Conservation (phyloP, 2,113 vertebrate species). For the Pungitius pungitius region DNA sequence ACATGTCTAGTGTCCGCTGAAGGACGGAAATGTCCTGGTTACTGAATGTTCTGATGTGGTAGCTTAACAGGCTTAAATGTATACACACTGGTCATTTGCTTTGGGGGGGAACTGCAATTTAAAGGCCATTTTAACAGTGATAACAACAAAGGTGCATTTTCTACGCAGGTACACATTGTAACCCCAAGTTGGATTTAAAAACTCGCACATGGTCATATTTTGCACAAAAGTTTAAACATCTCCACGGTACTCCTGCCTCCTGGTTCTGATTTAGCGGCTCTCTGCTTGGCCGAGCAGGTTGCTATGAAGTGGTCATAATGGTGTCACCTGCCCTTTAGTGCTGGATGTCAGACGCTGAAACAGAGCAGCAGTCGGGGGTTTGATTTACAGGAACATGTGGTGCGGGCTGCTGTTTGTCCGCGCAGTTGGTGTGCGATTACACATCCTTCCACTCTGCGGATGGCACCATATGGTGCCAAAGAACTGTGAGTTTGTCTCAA, state of each 20-base stretch:
- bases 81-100: not conserved
- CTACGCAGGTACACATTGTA: no score
- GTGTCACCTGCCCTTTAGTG: constrained; percentile 58
- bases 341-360: constrained; percentile 54
- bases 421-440: constrained; percentile 74
- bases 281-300: constrained; percentile 10
- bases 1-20: constrained; percentile 25
- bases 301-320: constrained; percentile 57
- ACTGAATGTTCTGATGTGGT: not conserved
- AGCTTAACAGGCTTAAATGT: not conserved
- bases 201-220: not conserved
- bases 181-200: no score
- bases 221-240: constrained; percentile 7
- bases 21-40: constrained; percentile 10
- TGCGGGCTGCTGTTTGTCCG: constrained; percentile 66
- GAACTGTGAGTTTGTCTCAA: constrained; percentile 55
- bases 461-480: constrained; percentile 66
- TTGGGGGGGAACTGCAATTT: not conserved
- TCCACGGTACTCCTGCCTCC: not conserved
- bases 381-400: constrained; percentile 78
- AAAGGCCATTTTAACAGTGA: not conserved
- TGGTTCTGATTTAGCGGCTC: not conserved
- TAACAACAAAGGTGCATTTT: not conserved
- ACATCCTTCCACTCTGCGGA: constrained; percentile 42
- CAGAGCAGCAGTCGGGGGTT: constrained; percentile 44